These are phyloP conservation scores for Trematocara variabile DNA, from an alignment of 2,113 vertebrate genomes.

Conservation along the genomic window DNA sequence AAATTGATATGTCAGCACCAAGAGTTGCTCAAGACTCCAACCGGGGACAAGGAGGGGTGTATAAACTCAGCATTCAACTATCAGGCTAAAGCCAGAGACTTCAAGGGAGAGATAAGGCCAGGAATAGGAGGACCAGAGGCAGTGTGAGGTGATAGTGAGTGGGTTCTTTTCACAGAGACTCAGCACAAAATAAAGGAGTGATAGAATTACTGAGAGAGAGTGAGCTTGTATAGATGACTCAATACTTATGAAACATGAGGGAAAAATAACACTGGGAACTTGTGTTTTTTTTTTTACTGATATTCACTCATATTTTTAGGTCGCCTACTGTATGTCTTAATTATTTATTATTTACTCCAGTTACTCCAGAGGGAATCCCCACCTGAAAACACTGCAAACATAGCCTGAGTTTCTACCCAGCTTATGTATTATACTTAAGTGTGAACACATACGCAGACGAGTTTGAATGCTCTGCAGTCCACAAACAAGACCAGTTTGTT, in stretches of 20 bases:
- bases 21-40: background rate
- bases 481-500: background rate
- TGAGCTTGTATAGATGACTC: background rate
- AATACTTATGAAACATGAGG: background rate
- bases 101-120: slow-evolving; percentile 20
- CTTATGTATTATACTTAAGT: background rate
- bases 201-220: background rate
- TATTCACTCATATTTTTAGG: background rate
- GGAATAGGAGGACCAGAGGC: slow-evolving; percentile 16
- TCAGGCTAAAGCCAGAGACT: background rate
- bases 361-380: background rate
- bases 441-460: background rate
- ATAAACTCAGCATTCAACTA: slow-evolving; percentile 4
- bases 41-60: background rate
- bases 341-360: background rate
- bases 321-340: background rate
- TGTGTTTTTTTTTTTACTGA: background rate
- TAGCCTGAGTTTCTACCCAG: background rate
- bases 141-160: slow-evolving; percentile 26
- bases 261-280: background rate
- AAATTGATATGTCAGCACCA: slow-evolving; percentile 3
- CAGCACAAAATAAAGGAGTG: slow-evolving; percentile 5
- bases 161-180: slow-evolving; percentile 12
- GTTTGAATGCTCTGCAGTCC: background rate
- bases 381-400: background rate